phyloP scores from a whole-genome alignment of 2,113 vertebrate species.

The Todiramphus saurophagus region DNA sequence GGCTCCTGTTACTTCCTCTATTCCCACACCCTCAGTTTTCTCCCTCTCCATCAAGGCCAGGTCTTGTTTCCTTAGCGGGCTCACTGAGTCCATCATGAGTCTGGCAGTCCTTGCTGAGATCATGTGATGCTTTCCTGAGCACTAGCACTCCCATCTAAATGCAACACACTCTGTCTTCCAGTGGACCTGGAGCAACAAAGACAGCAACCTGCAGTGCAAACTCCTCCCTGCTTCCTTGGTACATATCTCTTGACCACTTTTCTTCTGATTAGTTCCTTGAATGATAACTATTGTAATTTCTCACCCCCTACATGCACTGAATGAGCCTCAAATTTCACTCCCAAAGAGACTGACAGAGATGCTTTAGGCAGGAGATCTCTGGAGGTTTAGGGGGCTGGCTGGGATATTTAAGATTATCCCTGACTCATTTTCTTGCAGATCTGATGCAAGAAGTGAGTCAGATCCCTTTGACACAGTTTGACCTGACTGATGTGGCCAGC shows the following conservation, averaged over 20 bases:
- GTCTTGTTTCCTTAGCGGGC: not conserved
- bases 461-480: not conserved
- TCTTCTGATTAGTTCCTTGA: not conserved
- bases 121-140: not conserved
- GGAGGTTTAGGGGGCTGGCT: not conserved
- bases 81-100: not conserved
- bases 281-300: not conserved
- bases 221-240: fast-evolving
- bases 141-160: not conserved
- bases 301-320: not conserved
- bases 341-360: not conserved
- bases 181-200: not conserved
- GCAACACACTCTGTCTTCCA: not conserved
- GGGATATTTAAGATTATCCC: not conserved
- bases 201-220: not conserved
- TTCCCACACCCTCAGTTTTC: not conserved
- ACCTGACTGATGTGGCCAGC: not conserved
- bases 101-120: not conserved
- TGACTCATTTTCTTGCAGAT: conserved; percentile 35
- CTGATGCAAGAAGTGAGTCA: conserved; percentile 62
- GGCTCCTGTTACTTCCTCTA: not conserved
- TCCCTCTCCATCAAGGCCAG: not conserved
- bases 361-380: not conserved
- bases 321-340: not conserved
- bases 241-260: not conserved